Evolutionary conservation across 2,888 invertebrate genomes (phyloP).

Genomic region (Didymodactylos carnosus): DNA sequence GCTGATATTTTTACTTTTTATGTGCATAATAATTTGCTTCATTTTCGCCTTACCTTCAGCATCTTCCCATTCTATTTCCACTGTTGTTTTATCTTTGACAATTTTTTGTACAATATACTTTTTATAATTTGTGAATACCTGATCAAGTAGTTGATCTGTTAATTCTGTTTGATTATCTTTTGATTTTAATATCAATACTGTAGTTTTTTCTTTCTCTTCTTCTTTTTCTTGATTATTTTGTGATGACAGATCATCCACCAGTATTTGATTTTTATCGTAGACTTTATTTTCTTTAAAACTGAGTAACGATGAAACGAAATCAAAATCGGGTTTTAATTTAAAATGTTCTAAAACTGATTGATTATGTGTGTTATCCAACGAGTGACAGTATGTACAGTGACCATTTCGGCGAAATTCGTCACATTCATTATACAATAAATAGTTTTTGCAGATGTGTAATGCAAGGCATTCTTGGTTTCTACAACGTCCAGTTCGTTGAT

Average conservation of each 20-base stretch:
- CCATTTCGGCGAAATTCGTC: background rate
- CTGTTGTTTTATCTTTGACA: background rate
- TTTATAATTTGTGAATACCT: background rate
- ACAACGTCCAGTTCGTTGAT: too few relatives aligned
- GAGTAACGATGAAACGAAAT: too few relatives aligned
- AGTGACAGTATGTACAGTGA: background rate
- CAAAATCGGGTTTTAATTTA: background rate
- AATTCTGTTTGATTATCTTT: background rate
- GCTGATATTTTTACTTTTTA: too few relatives aligned
- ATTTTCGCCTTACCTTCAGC: too few relatives aligned
- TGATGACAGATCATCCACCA: too few relatives aligned
- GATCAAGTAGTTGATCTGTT: background rate
- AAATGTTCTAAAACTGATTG: background rate
- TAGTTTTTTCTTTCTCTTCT: too few relatives aligned
- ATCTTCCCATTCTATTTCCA: background rate
- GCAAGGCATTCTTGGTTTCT: too few relatives aligned
- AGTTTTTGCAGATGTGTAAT: background rate
- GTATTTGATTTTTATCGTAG: too few relatives aligned
- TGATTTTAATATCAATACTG: background rate
- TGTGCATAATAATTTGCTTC: too few relatives aligned
- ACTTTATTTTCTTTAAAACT: too few relatives aligned
- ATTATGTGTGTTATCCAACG: background rate
- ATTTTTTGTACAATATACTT: background rate
- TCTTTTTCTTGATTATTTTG: too few relatives aligned
- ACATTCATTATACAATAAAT: background rate